Base-by-base conservation (phyloP, 2,888 invertebrate species). In the Alentia gelatinosa region DNA sequence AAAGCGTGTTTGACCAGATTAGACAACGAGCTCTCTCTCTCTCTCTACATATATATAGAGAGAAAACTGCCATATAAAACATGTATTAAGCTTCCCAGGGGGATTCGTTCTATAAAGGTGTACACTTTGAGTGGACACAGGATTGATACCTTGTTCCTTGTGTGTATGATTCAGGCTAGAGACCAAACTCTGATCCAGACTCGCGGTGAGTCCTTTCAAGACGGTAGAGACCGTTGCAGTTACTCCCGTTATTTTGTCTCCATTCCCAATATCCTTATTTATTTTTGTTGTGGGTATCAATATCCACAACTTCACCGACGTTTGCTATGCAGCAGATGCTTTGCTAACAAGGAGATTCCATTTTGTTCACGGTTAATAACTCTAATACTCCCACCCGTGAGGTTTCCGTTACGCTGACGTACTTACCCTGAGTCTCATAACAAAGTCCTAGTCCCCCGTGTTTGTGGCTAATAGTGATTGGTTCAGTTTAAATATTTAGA, bases 81-180 rank as follows among this genome's bases (percentile, higher is more conserved):
- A 19, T 47, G 19, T 56, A 56, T 56, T n/a, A 9, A 56, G 19
- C 56, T 56, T 19, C 23, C 7, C 19, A n/a, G 56, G 15, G 79
- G 19, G 79, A 37, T 79, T 79, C 79, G 12, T 39, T 23, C 12
- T 79, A 79, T 74, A 74, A 74, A 74, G 74, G 33, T 33, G 74
- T 74, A 15, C 74, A 74, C 74, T n/a, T n/a, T 26, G 30, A 33
- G 3, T 74, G 74, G 74, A 33, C 74, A 33, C 74, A 26, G 26
- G 74, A 74, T 26, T 74, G 4, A 74, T 33, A 26, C 15, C 74
- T 83, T 83, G 42, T 86, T 86, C 7, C 86, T 86, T 86, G 50
- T 86, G 30, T 86, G 86, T n/a, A n/a, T 86, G 47, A 86, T 86
- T 86, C 86, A 86, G 86, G 86, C 42, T 86, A 47, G 86, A 86